Evolutionary conservation across 2,113 vertebrate species (phyloP).

Genomic region (Nothobranchius furzeri): DNA sequence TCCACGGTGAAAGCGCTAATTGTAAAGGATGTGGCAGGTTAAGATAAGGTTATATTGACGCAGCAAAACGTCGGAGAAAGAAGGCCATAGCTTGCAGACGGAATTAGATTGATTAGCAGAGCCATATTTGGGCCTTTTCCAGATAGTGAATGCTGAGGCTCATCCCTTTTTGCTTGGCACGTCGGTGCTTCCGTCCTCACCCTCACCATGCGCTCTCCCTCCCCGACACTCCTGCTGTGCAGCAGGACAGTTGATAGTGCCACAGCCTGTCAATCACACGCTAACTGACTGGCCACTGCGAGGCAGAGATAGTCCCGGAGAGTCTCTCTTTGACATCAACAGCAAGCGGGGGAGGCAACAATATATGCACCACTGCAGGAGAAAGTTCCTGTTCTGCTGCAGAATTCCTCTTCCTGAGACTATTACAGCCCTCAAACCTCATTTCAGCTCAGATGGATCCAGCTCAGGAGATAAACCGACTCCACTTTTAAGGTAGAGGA

Average conservation of each 20-base stretch:
- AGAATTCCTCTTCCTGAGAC: slow-evolving; percentile 37
- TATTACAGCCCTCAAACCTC: slow-evolving; percentile 19
- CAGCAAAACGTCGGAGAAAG: slow-evolving; percentile 88
- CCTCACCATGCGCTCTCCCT: slow-evolving; percentile 47
- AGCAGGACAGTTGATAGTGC: slow-evolving; percentile 77
- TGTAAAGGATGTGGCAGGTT: slow-evolving; percentile 96
- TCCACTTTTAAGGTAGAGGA: slow-evolving; percentile 30
- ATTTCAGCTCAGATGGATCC: slow-evolving; percentile 33
- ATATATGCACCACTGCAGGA: slow-evolving; percentile 42
- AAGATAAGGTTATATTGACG: slow-evolving; percentile 97
- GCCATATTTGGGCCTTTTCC: slow-evolving; percentile 78
- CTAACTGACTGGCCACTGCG: slow-evolving; percentile 76
- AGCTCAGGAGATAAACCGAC: slow-evolving; percentile 48
- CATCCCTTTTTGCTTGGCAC: slow-evolving; percentile 60
- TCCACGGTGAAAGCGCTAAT: slow-evolving; percentile 87
- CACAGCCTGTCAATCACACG: slow-evolving; percentile 76
- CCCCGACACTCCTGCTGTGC: slow-evolving; percentile 66
- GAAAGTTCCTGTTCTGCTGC: slow-evolving; percentile 20
- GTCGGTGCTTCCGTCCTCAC: slow-evolving; percentile 52
- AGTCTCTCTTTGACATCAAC: slow-evolving; percentile 58
- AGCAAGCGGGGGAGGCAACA: slow-evolving; percentile 40
- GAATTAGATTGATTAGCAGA: slow-evolving; percentile 87
- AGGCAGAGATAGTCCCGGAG: slow-evolving; percentile 72
- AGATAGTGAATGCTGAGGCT: slow-evolving; percentile 69
- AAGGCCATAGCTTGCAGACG: slow-evolving; percentile 84